Evolutionary conservation across 2,888 invertebrate genomes (phyloP), one percentile per base, ranked within the genome.

Genomic region (Nasonia oneida): DNA sequence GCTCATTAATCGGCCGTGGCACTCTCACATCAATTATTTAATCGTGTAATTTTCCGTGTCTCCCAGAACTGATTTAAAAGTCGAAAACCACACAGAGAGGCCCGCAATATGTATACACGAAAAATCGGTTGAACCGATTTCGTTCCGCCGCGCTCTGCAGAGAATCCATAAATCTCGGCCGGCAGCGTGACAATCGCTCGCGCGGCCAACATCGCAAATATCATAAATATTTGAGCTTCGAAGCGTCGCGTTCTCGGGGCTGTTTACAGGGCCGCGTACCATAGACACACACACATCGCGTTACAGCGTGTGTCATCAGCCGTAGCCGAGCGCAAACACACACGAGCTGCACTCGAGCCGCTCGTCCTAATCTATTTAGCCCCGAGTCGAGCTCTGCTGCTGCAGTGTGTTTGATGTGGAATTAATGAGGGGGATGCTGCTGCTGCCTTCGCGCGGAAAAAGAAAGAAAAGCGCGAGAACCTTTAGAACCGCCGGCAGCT

Each of bases 381-480:
- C 91, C 90, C 91, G 91, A 15, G 14, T 64, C 67, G 37, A 39
- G 33, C 23, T 29, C 29, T 29, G 29, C 29, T 37, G 67, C 37
- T 23, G 67, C 61, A 15, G 90, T 92, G 93, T 93, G 93, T 93
- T 93, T 93, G 93, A 93, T 93, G 92, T 93, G 91, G 93, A 93
- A 93, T 93, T 93, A 93, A 93, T 93, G 92, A 93, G 92, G 88
- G 74, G 64, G 81, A 53, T 78, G 88, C 86, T 87, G 83, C 23
- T 67, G 47, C 23, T 47, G 47, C 37, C 29, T 47, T n/a, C 50
- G 67, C 33, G 15, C 23, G 81, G 81, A 57, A 78, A 85, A 81
- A 76, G 75, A 78, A 82, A 86, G 81, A 78, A 86, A 86, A 83
- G 83, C 80, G 76, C 76, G 83, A 86, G 82, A 85, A 78, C 81